Base-by-base conservation (phyloP, 2,797 vertebrate genomes). In the Neosilurus hyrtlii region DNA sequence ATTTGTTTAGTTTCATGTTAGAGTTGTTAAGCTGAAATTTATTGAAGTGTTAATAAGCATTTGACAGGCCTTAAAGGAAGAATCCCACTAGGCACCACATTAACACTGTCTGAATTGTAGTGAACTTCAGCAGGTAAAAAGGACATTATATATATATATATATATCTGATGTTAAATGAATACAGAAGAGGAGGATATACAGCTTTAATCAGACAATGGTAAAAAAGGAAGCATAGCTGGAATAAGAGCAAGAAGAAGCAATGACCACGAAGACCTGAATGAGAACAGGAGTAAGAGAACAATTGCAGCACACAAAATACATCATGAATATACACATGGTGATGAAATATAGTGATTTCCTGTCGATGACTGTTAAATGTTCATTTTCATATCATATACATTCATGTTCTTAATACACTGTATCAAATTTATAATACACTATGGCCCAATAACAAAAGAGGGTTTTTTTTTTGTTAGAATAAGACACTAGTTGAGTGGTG, bases 211-310 rank as follows among this genome's bases (percentile, higher is more conserved):
- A 76, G 56, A 59, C 54, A 75, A 75, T 22, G 54, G 30, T 81
- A 81, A 84, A 59, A 75, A 66, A 59, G 24, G 30, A 14, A 43
- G 74, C 49, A 57, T 1, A 81, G 52, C 78, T 84, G 35, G 74
- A 68, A 85, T 74, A 88, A 86, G 83, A 81, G 26, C 81, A 62
- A 79, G 66, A 83, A 51, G 68, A 82, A 66, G 84, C 65, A 66
- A 77, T 63, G 54, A 81, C 35, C 62, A 37, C 49, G 26, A 74
- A 35, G 54, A 43, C 22, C 11, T 61, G 56, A 37, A 76, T 7
- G 26, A 62, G 37, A 82, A 88, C 87, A 56, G 84, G 49, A 65
- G 20, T 79, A 61, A 84, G 89, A 89, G 62, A 85, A 77, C 20
- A 81, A 24, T 5, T 43, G 57, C 15, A 24, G 37, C 11, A 9